Conservation (phyloP, 1,140 invertebrate species). For the Physella acuta region DNA sequence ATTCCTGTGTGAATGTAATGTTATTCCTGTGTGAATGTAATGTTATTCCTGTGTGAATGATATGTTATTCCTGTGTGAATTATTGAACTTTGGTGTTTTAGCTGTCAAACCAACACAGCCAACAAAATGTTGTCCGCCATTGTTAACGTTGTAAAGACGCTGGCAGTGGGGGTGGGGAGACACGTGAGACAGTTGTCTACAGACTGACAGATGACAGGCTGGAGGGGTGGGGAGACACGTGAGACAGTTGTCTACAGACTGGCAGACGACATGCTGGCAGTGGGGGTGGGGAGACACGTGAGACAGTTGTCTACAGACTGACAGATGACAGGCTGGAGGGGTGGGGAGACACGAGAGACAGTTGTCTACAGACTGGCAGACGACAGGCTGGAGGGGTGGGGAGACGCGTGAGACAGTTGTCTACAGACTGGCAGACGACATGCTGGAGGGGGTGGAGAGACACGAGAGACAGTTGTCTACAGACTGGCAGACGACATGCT, state of each 20-base stretch:
- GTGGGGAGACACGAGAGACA: no score
- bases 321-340: constrained; percentile 97
- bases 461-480: constrained; percentile 53
- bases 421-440: constrained; percentile 88
- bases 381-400: no score
- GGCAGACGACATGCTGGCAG: constrained; percentile 76
- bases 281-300: constrained; percentile 81
- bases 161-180: constrained; percentile 76
- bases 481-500: constrained; percentile 64
- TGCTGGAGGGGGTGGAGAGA: constrained; percentile 70
- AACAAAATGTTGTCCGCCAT: constrained; percentile 88
- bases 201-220: no score
- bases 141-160: constrained; percentile 87
- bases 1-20: no score
- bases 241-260: no score
- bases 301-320: constrained; percentile 85
- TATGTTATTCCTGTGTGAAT: no score
- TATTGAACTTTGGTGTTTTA: no score
- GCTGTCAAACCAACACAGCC: constrained; percentile 60
- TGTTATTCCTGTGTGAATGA: no score
- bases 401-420: constrained; percentile 89
- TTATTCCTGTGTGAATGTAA: no score
- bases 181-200: constrained; percentile 88
- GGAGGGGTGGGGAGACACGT: no score
- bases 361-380: no score